Evolutionary conservation across 1,140 invertebrate genomes (phyloP).

Genomic region (Apis florea): DNA sequence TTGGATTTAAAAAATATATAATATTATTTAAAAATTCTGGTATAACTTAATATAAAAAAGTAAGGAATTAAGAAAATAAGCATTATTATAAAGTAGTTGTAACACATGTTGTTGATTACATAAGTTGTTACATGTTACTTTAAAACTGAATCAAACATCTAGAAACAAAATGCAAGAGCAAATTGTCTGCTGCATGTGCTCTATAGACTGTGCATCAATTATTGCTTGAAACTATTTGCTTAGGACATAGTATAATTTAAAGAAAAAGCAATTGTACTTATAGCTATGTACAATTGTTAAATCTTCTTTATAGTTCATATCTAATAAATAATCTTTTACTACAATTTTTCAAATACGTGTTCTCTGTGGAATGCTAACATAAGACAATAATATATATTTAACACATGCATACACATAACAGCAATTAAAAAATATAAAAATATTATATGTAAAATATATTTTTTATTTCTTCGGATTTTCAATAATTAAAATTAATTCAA

Average conservation of each 20-base stretch:
- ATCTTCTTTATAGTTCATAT: constrained; percentile 35
- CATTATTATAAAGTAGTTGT: constrained; percentile 60
- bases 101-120: constrained; percentile 57
- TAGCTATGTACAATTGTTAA: constrained; percentile 25
- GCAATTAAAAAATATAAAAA: constrained; percentile 42
- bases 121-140: constrained; percentile 61
- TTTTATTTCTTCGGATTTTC: constrained; percentile 30
- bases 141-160: constrained; percentile 59
- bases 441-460: constrained; percentile 18
- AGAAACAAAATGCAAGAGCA: constrained; percentile 50
- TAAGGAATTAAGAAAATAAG: constrained; percentile 50
- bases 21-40: constrained; percentile 57
- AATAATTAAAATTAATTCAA: constrained; percentile 12
- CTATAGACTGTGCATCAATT: constrained; percentile 52
- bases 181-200: constrained; percentile 57
- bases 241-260: constrained; percentile 47
- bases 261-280: constrained; percentile 36
- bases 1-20: constrained; percentile 5
- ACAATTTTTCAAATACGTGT: constrained; percentile 32
- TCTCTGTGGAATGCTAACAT: constrained; percentile 44
- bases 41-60: constrained; percentile 57
- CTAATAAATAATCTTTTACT: constrained; percentile 27
- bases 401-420: neutral
- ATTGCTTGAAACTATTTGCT: constrained; percentile 51
- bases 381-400: constrained; percentile 56